Percentiles rank a stretch among this genome's conserved stretches.
phyloP scores from a whole-genome alignment of 1,140 invertebrate species.

The Musca vetustissima region DNA sequence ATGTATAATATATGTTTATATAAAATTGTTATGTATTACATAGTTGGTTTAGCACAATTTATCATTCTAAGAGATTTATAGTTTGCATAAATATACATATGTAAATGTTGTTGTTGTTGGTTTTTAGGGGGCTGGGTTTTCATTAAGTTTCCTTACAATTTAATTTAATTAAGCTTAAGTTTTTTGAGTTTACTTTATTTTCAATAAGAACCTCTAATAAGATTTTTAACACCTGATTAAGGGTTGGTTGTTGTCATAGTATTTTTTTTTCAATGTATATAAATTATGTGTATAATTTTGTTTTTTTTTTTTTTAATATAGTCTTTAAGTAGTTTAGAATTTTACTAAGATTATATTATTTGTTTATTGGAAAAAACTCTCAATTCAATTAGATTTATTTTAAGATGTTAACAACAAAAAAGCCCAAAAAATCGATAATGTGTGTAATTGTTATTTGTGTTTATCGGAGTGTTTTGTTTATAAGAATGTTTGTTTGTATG shows the following conservation, averaged over 20 bases:
- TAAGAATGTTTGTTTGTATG: background rate
- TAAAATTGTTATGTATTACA: background rate
- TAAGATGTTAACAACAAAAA: no score
- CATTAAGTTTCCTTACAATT: no score
- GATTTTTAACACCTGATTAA: slow-evolving; percentile 20
- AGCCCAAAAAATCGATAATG: slow-evolving; percentile 1
- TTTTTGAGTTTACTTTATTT: slow-evolving; percentile 22
- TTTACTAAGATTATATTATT: slow-evolving; percentile 19
- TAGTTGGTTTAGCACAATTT: background rate
- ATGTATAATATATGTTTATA: slow-evolving; percentile 7
- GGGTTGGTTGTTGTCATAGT: slow-evolving; percentile 11
- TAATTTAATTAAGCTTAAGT: slow-evolving; percentile 19
- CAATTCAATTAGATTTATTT: background rate
- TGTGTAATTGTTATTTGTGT: background rate
- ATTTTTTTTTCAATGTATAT: slow-evolving; percentile 5
- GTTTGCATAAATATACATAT: background rate
- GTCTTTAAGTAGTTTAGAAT: slow-evolving; percentile 24
- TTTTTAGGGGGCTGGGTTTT: no score
- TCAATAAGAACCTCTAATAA: slow-evolving; percentile 21
- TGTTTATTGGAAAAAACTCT: slow-evolving; percentile 1
- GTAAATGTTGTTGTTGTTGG: background rate
- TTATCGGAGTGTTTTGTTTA: background rate
- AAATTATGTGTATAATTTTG: slow-evolving; percentile 2
- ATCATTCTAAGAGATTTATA: background rate
- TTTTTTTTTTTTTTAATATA: slow-evolving; percentile 7